Evolutionary conservation across 1,140 invertebrate species (phyloP).

Genomic region (Aethina tumida): DNA sequence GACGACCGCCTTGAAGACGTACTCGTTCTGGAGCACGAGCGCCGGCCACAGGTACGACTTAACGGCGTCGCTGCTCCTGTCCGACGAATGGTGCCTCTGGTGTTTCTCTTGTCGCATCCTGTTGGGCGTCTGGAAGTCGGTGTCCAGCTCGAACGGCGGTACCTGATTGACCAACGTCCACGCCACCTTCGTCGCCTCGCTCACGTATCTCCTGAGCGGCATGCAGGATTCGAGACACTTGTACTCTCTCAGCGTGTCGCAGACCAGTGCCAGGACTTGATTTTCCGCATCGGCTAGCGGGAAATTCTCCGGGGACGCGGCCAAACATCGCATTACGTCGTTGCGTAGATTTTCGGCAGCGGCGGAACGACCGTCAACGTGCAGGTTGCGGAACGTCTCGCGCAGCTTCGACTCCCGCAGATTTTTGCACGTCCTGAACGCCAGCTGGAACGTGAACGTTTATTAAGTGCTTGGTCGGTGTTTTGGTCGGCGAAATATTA

Average conservation of each 20-base stretch:
- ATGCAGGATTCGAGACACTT: constrained; percentile 45
- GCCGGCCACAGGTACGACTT: constrained; percentile 54
- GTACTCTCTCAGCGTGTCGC: constrained; percentile 48
- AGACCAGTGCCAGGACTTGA: constrained; percentile 34
- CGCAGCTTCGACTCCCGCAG: constrained; percentile 47
- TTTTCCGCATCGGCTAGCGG: constrained; percentile 50
- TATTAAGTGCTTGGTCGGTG: too few relatives aligned
- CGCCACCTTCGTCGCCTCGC: constrained; percentile 45
- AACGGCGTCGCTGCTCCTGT: constrained; percentile 48
- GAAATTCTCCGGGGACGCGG: constrained; percentile 43
- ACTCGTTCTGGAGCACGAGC: constrained; percentile 45
- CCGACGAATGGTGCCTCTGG: constrained; percentile 44
- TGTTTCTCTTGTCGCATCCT: constrained; percentile 45
- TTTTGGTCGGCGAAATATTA: too few relatives aligned
- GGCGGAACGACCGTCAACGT: constrained; percentile 36
- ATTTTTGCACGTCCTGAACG: constrained; percentile 51
- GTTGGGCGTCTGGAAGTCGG: constrained; percentile 48
- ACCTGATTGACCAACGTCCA: constrained; percentile 49
- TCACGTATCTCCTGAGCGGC: constrained; percentile 43
- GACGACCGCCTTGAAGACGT: constrained; percentile 51
- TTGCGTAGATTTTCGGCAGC: constrained; percentile 31
- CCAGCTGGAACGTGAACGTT: constrained; percentile 46
- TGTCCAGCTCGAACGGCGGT: constrained; percentile 48
- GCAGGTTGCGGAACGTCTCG: constrained; percentile 44
- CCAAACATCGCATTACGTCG: constrained; percentile 30